Evolutionary conservation across 2,888 invertebrate species (phyloP).

Genomic region (Leptinotarsa tumamoca): DNA sequence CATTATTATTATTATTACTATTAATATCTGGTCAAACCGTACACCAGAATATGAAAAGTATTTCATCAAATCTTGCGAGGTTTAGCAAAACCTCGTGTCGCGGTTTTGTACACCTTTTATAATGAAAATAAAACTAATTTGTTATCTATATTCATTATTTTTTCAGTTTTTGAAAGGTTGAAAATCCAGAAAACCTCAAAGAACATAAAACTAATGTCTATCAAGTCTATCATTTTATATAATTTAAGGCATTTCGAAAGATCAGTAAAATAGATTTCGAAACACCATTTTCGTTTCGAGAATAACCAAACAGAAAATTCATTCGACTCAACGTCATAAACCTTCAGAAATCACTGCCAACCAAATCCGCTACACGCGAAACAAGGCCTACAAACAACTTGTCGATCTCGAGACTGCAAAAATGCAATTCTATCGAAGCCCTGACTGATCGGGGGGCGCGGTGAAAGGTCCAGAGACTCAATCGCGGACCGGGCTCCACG

Average conservation of each 20-base stretch:
- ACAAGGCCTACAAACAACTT: slow-evolving; percentile 3
- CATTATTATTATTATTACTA: too few species aligned
- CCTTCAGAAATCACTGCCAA: neutral
- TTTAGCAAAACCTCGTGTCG: too few species aligned
- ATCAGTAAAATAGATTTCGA: too few species aligned
- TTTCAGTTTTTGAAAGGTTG: neutral
- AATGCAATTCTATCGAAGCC: slow-evolving; percentile 22
- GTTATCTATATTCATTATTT: neutral
- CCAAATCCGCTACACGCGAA: neutral
- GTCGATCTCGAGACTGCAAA: slow-evolving; percentile 14
- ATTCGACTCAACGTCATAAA: neutral
- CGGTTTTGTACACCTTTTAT: too few species aligned
- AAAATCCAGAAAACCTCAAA: neutral
- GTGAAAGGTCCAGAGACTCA: slow-evolving; percentile 25
- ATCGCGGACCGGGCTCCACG: neutral
- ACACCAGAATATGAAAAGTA: too few species aligned
- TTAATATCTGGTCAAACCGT: too few species aligned
- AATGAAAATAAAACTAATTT: too few species aligned
- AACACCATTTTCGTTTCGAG: too few species aligned
- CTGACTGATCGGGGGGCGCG: slow-evolving; percentile 12
- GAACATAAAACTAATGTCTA: neutral
- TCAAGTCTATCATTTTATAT: neutral
- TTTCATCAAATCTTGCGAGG: too few species aligned
- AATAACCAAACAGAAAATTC: too few species aligned
- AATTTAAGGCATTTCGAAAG: too few species aligned